These are phyloP conservation scores for Chymomyza costata DNA, from an alignment of 1,140 invertebrate species.

Conservation along the genomic window DNA sequence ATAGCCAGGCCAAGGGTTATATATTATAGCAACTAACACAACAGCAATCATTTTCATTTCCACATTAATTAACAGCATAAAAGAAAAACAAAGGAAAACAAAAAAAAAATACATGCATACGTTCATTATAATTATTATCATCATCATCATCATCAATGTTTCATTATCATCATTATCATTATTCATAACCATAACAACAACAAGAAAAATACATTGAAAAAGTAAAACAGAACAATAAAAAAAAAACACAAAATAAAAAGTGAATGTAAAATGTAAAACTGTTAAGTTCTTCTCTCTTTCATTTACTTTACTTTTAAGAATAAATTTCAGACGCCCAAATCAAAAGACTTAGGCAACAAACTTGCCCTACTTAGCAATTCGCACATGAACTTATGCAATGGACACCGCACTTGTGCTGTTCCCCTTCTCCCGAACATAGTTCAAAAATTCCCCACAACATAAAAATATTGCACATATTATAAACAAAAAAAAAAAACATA, in stretches of 20 bases:
- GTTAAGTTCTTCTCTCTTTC: too few species aligned
- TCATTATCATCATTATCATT: constrained; percentile 56
- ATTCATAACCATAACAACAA: constrained; percentile 70
- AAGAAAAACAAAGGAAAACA: constrained; percentile 9
- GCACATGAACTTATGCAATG: constrained; percentile 15
- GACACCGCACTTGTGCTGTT: too few species aligned
- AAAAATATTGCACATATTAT: constrained; percentile 63
- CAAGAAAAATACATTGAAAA: constrained; percentile 40
- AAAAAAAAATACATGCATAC: constrained; percentile 36
- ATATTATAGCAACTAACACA: constrained; percentile 53
- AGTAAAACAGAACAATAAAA: constrained; percentile 68
- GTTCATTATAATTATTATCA: constrained; percentile 43
- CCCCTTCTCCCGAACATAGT: constrained; percentile 15
- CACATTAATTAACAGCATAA: constrained; percentile 54
- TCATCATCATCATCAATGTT: constrained; percentile 40
- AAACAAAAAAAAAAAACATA: constrained; percentile 36
- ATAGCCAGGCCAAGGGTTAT: constrained; percentile 42
- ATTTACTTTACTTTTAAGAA: not conserved
- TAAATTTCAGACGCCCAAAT: constrained; percentile 1
- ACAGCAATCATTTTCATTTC: constrained; percentile 43
- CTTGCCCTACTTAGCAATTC: not conserved
- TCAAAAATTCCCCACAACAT: constrained; percentile 38
- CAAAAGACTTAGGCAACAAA: constrained; percentile 43
- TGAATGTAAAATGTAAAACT: constrained; percentile 70
- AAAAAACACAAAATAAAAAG: constrained; percentile 41